Conservation (phyloP, 2,113 vertebrate species). For the Heptranchias perlo region DNA sequence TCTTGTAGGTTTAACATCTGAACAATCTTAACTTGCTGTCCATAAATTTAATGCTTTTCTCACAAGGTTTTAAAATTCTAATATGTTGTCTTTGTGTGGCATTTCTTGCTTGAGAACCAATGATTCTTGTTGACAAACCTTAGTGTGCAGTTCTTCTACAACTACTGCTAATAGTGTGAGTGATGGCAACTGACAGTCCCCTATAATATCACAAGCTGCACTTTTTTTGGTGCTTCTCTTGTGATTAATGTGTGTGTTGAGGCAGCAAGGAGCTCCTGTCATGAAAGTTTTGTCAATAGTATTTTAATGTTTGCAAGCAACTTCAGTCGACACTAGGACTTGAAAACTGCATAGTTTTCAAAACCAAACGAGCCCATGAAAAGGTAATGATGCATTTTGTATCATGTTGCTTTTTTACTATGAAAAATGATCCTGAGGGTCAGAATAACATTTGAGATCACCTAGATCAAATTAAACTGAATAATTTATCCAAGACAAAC, state of each 20-base stretch:
- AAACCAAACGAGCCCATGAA: background rate
- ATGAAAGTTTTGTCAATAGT: background rate
- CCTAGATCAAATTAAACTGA: slow-evolving; percentile 48
- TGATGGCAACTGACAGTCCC: background rate
- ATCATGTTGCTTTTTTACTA: slow-evolving; percentile 22
- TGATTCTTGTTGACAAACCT: background rate
- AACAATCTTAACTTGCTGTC: background rate
- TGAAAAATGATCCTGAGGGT: slow-evolving; percentile 62
- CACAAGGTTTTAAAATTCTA: background rate
- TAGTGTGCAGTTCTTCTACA: background rate
- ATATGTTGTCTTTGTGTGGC: background rate
- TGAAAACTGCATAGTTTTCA: background rate
- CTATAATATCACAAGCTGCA: background rate
- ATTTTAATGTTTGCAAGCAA: background rate
- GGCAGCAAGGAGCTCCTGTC: background rate
- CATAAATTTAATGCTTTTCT: background rate
- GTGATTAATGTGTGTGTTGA: background rate
- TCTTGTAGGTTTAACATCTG: background rate
- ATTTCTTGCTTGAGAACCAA: background rate
- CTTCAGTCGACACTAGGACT: background rate
- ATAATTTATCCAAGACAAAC: slow-evolving; percentile 53
- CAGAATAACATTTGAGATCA: slow-evolving; percentile 50
- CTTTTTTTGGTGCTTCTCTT: no score
- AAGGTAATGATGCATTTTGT: slow-evolving; percentile 6
- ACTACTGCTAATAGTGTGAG: background rate